Evolutionary conservation across 2,888 invertebrate species (phyloP).

Genomic region (Megastigmus dorsalis): DNA sequence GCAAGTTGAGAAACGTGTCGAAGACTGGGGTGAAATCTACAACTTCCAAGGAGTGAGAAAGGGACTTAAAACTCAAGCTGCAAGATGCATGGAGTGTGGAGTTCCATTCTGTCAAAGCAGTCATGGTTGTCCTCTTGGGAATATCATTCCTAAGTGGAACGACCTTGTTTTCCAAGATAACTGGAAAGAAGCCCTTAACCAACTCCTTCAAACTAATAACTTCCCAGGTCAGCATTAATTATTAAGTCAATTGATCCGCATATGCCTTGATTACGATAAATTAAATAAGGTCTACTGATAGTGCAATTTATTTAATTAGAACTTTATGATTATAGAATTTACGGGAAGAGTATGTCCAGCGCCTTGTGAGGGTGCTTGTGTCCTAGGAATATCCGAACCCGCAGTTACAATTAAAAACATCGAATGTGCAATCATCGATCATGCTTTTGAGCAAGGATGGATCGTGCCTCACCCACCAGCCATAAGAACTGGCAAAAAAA

Average conservation of each 20-base stretch:
- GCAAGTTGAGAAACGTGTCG: slow-evolving; percentile 86
- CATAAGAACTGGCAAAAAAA: slow-evolving; percentile 84
- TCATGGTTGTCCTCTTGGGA: slow-evolving; percentile 97
- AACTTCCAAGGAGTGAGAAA: slow-evolving; percentile 89
- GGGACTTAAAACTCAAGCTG: slow-evolving; percentile 92
- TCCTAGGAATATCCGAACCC: slow-evolving; percentile 95
- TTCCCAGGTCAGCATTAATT: slow-evolving; percentile 83
- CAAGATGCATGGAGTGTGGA: slow-evolving; percentile 99
- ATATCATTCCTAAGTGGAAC: slow-evolving; percentile 99
- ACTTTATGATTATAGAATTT: slow-evolving; percentile 79
- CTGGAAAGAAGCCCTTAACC: slow-evolving; percentile 95
- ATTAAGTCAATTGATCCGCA: no score
- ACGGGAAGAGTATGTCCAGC: slow-evolving; percentile 96
- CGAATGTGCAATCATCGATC: slow-evolving; percentile 98
- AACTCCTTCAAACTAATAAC: slow-evolving; percentile 97
- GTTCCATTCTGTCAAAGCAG: slow-evolving; percentile 98
- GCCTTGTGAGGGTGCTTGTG: slow-evolving; percentile 99
- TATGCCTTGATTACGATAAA: no score
- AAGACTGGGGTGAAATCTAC: slow-evolving; percentile 99
- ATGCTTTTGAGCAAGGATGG: slow-evolving; percentile 98
- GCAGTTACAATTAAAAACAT: slow-evolving; percentile 99
- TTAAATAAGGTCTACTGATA: no score
- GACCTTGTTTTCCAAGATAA: slow-evolving; percentile 95
- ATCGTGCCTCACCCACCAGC: slow-evolving; percentile 88
- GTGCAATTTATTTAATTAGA: no score